A percentile compares a stretch with the other conserved stretches of the same genome.
These are phyloP conservation scores for Xestia ashworthii DNA, from an alignment of 2,888 invertebrate species.

Conservation along the genomic window DNA sequence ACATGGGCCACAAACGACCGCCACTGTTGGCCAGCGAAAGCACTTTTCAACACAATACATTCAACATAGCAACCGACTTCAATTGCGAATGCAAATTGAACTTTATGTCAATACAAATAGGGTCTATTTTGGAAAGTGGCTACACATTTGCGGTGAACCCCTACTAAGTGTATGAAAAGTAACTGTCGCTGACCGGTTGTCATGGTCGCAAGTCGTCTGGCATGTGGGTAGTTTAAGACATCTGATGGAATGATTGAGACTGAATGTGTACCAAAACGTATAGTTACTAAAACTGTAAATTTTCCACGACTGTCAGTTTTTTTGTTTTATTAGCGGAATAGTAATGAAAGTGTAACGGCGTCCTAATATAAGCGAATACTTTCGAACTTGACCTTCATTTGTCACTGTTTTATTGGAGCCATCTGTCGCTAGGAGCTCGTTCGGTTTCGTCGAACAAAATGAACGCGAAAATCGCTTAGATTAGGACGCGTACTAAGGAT, in stretches of 20 bases:
- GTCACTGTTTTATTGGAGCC: background rate
- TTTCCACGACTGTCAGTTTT: background rate
- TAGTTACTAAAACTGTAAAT: background rate
- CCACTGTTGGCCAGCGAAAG: background rate
- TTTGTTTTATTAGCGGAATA: background rate
- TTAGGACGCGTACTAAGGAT: background rate
- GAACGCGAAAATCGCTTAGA: background rate
- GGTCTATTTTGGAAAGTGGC: background rate
- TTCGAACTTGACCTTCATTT: background rate
- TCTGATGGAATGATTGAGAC: background rate
- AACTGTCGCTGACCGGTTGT: background rate
- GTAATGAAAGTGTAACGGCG: no score
- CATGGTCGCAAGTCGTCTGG: background rate
- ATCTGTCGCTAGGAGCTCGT: background rate
- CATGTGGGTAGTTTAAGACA: background rate
- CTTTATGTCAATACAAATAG: fast-evolving
- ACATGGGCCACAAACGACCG: background rate
- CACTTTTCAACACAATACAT: background rate
- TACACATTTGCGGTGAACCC: background rate
- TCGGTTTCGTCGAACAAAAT: background rate
- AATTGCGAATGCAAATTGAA: background rate
- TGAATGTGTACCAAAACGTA: constrained; percentile 10
- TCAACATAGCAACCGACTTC: background rate
- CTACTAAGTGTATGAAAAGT: background rate
- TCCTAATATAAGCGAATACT: background rate